Conservation (phyloP, 23 tunicate genomes). For the Trididemnum nubilum region DNA sequence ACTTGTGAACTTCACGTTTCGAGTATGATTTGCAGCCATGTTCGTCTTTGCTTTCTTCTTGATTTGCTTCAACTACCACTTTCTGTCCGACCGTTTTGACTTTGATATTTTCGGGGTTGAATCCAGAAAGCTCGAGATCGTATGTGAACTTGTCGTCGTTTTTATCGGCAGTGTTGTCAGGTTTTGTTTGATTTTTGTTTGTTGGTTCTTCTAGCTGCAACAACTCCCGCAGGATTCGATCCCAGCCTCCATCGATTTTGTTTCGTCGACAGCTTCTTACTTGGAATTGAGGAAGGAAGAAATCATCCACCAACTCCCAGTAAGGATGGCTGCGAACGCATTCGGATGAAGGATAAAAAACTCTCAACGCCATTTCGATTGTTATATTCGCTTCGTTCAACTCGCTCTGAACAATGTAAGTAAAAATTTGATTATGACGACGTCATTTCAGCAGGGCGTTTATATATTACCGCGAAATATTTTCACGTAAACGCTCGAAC, state of each 20-base stretch:
- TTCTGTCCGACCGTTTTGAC: constrained; percentile 43
- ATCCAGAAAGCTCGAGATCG: constrained; percentile 26
- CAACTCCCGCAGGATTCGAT: neutral
- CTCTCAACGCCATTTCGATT: neutral
- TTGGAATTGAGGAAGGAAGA: neutral
- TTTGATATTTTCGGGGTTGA: constrained; percentile 14
- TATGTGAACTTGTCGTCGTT: neutral
- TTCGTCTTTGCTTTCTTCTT: constrained; percentile 14
- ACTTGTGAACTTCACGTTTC: neutral
- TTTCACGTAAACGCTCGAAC: neutral
- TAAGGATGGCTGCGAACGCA: neutral
- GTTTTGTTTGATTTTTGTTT: neutral
- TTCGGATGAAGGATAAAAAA: neutral
- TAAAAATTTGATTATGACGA: neutral
- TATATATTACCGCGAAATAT: neutral
- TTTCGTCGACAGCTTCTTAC: neutral
- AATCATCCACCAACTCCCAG: neutral
- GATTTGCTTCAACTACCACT: constrained; percentile 24
- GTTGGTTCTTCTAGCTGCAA: neutral
- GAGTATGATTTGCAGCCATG: constrained; percentile 18
- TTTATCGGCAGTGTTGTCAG: neutral
- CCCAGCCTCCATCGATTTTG: neutral
- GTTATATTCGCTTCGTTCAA: too few species aligned
- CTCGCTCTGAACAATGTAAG: neutral
- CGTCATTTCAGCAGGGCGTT: neutral